These are phyloP conservation scores for Aphis craccivora DNA, from an alignment of 1,140 invertebrate species.

Conservation along the genomic window DNA sequence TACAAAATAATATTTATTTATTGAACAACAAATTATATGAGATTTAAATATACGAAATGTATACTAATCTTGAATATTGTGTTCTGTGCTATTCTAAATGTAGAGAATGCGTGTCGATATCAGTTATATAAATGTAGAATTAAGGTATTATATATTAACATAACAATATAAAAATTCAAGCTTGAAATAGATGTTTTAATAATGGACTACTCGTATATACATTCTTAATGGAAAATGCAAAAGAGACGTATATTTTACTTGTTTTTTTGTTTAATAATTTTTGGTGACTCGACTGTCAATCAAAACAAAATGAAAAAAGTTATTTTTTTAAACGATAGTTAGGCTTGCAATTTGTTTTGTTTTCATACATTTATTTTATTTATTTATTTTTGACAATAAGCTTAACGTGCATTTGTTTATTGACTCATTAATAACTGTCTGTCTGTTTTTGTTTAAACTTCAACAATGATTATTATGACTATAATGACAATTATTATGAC, in stretches of 20 bases:
- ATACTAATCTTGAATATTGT: neutral
- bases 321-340: neutral
- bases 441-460: neutral
- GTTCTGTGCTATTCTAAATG: too few relatives aligned
- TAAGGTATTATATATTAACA: neutral
- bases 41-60: neutral
- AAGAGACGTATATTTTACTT: neutral
- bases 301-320: neutral
- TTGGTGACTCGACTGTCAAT: neutral
- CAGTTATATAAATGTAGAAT: neutral
- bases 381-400: neutral
- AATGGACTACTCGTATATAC: neutral
- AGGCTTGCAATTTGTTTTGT: neutral
- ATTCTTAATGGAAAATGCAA: neutral
- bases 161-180: neutral
- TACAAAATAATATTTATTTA: neutral
- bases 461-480: neutral
- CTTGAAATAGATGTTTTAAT: neutral
- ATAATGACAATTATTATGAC: neutral
- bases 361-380: neutral
- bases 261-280: neutral
- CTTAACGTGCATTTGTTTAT: neutral
- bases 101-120: too few relatives aligned
- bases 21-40: neutral
- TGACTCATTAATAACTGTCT: neutral